These are phyloP conservation scores for Lycia hirtaria DNA, from an alignment of 2,888 invertebrate species.

Conservation along the genomic window DNA sequence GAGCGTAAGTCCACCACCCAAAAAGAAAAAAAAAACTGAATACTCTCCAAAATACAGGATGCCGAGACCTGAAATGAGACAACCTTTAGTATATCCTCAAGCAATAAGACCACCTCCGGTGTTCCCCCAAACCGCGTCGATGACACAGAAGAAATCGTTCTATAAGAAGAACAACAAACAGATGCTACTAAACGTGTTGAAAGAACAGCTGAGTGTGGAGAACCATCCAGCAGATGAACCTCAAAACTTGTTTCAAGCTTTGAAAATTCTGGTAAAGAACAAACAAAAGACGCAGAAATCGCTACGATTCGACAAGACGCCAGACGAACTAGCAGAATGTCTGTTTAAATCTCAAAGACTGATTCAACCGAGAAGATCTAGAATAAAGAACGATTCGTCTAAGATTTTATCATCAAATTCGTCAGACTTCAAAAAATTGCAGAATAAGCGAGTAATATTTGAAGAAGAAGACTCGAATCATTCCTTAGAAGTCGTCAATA, in stretches of 20 bases:
- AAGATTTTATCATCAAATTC: not conserved
- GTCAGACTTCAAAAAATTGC: not conserved
- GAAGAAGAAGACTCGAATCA: constrained; percentile 4
- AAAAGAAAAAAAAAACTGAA: not conserved
- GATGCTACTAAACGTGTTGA: constrained; percentile 55
- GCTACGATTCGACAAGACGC: constrained; percentile 30
- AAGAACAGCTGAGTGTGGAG: constrained; percentile 56
- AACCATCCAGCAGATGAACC: constrained; percentile 53
- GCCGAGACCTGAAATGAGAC: constrained; percentile 14
- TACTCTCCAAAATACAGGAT: not conserved
- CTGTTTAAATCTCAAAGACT: constrained; percentile 51
- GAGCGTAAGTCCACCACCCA: not conserved
- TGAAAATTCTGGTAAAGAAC: constrained; percentile 62
- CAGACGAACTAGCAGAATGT: constrained; percentile 42
- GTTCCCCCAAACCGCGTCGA: constrained; percentile 31
- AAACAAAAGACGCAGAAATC: constrained; percentile 47
- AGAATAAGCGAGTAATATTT: not conserved
- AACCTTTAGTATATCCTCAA: constrained; percentile 25
- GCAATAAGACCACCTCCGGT: constrained; percentile 22
- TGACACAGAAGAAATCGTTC: constrained; percentile 16
- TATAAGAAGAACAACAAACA: constrained; percentile 49
- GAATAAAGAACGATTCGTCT: too few species aligned
- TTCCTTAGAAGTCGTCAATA: constrained; percentile 12
- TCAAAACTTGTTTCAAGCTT: constrained; percentile 59
- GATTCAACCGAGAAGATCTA: constrained; percentile 27